phyloP scores from a whole-genome alignment of 2,888 invertebrate species.

The Furcula furcula region DNA sequence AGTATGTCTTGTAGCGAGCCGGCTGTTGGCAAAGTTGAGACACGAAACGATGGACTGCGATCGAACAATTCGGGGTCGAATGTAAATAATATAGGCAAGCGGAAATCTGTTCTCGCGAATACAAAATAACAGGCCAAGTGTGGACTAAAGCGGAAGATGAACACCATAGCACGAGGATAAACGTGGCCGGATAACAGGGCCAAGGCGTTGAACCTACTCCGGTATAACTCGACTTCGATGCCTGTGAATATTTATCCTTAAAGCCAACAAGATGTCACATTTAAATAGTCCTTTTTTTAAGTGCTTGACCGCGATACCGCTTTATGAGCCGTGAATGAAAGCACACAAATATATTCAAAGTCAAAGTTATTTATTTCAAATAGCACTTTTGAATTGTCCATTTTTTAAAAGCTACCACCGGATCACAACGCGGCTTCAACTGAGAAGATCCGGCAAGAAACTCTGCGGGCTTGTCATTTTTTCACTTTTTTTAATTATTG shows the following conservation, averaged over 20 bases:
- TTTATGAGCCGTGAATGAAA: too few species aligned
- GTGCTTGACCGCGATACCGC: too few species aligned
- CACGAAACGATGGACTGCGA: conserved; percentile 18
- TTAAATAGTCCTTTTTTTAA: too few species aligned
- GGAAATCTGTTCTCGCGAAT: conserved; percentile 72
- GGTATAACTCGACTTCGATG: neutral
- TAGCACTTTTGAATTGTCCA: too few species aligned
- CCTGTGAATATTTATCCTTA: neutral
- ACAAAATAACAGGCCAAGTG: conserved; percentile 60
- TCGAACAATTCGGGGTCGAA: conserved; percentile 66
- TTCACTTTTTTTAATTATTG: too few species aligned
- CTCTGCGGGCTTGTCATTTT: too few species aligned
- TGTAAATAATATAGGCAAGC: conserved; percentile 76
- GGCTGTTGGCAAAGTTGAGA: conserved; percentile 2
- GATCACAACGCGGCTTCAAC: too few species aligned
- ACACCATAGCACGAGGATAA: conserved; percentile 55
- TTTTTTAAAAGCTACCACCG: too few species aligned
- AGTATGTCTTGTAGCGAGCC: neutral
- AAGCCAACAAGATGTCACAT: neutral
- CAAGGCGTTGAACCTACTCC: conserved; percentile 35
- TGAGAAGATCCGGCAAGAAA: too few species aligned
- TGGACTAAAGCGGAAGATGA: conserved; percentile 56
- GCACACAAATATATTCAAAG: too few species aligned
- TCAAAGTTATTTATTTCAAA: too few species aligned
- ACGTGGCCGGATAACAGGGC: conserved; percentile 40